Evolutionary conservation across 2,797 vertebrate genomes (phyloP).

Genomic region (Urosaurus nigricauda): DNA sequence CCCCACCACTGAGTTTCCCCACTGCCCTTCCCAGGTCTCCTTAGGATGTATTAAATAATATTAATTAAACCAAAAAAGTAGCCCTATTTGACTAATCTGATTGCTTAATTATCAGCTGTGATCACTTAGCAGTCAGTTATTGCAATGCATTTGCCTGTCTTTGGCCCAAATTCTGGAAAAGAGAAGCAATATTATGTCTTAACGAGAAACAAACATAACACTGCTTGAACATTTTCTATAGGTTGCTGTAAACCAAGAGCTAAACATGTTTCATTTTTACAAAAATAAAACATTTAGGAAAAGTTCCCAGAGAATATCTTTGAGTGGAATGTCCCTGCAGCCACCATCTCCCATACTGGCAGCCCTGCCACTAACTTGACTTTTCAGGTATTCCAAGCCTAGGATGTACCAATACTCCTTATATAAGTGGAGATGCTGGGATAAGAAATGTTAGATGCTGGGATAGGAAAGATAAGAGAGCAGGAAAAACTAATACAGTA

Average conservation of each 20-base stretch:
- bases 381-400: neutral
- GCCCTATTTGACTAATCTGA: too few relatives aligned
- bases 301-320: neutral
- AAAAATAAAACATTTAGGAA: neutral
- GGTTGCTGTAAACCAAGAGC: neutral
- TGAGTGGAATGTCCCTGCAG: neutral
- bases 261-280: neutral
- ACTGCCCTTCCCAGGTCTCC: too few relatives aligned
- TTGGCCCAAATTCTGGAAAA: neutral
- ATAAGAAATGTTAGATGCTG: neutral
- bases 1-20: too few relatives aligned
- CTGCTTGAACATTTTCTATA: neutral
- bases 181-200: neutral
- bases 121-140: neutral
- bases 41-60: neutral
- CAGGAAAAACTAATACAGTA: neutral
- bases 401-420: neutral
- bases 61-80: neutral
- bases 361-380: neutral
- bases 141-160: neutral
- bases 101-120: too few relatives aligned
- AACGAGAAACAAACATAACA: neutral
- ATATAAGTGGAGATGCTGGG: neutral
- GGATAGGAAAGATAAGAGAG: neutral
- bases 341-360: too few relatives aligned